phyloP scores from a whole-genome alignment of 2,888 invertebrate species.

The Taphrorychus bicolor region DNA sequence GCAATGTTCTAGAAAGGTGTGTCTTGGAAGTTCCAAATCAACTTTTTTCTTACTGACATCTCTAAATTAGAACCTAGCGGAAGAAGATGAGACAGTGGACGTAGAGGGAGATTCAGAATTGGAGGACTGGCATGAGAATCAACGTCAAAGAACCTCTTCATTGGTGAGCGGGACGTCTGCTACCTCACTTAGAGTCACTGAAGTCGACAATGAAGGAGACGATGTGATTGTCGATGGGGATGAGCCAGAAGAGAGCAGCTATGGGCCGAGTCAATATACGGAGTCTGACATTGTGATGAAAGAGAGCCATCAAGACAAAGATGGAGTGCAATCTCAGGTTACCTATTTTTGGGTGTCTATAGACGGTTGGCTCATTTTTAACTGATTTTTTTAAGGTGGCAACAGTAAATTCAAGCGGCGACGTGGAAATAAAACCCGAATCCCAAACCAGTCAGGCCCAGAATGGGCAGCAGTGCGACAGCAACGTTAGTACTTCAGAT shows the following conservation, averaged over 20 bases:
- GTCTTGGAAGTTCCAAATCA: not conserved
- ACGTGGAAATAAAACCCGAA: conserved; percentile 58
- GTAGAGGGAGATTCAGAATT: conserved; percentile 68
- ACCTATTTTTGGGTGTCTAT: not conserved
- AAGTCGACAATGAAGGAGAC: conserved; percentile 56
- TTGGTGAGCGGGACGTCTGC: conserved; percentile 50
- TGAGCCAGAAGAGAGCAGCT: conserved; percentile 56
- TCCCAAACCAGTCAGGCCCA: conserved; percentile 38
- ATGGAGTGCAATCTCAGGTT: conserved; percentile 54
- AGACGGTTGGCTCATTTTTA: not conserved
- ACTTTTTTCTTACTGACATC: conserved; percentile 32
- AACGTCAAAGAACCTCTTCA: conserved; percentile 53
- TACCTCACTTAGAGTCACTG: conserved; percentile 54
- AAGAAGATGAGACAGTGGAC: conserved; percentile 75
- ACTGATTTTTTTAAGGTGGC: conserved; percentile 47
- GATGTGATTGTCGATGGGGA: conserved; percentile 60
- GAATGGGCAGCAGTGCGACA: conserved; percentile 56
- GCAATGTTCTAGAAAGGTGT: conserved; percentile 67
- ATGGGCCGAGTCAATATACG: conserved; percentile 58
- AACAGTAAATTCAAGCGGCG: conserved; percentile 60
- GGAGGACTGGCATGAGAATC: conserved; percentile 65
- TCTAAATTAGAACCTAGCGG: conserved; percentile 56
- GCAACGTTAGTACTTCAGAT: conserved; percentile 61
- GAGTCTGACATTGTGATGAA: conserved; percentile 57
- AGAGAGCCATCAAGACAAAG: conserved; percentile 49